Conservation (phyloP, 2,797 vertebrate genomes). For the Enteromius thamalakanensis region DNA sequence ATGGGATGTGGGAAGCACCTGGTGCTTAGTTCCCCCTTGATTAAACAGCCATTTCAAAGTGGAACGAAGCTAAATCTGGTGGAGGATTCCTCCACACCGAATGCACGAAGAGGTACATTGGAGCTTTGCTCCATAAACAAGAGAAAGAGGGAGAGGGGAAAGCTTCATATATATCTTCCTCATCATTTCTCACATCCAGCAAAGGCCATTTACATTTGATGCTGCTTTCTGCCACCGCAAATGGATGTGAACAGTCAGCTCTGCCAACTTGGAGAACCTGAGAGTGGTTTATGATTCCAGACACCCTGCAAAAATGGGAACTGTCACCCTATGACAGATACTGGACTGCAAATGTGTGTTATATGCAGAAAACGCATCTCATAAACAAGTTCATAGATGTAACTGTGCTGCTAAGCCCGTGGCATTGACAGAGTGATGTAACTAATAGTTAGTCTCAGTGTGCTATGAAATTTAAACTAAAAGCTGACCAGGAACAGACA, state of each 20-base stretch:
- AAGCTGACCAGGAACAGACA: constrained; percentile 1
- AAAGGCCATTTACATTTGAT: constrained; percentile 30
- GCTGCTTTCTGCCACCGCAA: constrained; percentile 14
- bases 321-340: constrained; percentile 30
- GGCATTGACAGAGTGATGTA: neutral
- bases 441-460: neutral
- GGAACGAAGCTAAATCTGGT: constrained; percentile 42
- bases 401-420: neutral
- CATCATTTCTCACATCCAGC: constrained; percentile 20
- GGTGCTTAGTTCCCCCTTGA: constrained; percentile 60
- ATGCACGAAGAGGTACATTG: constrained; percentile 19
- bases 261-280: constrained; percentile 7
- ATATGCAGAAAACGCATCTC: constrained; percentile 14
- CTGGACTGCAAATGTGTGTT: neutral
- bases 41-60: constrained; percentile 53
- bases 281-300: constrained; percentile 33
- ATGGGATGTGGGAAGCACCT: constrained; percentile 29
- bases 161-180: constrained; percentile 28
- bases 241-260: constrained; percentile 4
- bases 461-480: constrained; percentile 16
- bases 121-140: constrained; percentile 47
- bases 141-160: neutral
- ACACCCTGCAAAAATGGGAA: constrained; percentile 10
- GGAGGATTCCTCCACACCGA: constrained; percentile 17
- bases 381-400: constrained; percentile 12